Evolutionary conservation across 2,113 vertebrate genomes (phyloP), one percentile per base, ranked within the genome.

Genomic region (Astur gentilis): DNA sequence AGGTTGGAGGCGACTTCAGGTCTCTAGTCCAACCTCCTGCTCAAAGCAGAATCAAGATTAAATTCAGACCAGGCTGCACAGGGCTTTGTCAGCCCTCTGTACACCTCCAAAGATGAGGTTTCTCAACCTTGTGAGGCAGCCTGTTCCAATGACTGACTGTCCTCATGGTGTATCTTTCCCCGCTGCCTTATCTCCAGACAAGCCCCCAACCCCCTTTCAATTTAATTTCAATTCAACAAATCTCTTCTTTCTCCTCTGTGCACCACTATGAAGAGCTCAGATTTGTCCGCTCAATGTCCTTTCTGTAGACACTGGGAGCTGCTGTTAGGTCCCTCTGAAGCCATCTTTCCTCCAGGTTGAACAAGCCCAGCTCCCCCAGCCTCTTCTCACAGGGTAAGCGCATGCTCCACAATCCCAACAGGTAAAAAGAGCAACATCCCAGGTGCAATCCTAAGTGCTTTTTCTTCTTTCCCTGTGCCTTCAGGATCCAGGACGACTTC

Each of bases 281-380:
- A 16, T 61, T 52, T 54, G 14, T 7, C 31, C 26, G 11, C 38
- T 57, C 44, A 5, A 0, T n/a, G 17, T 61, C n/a, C 7, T 72
- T 70, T 55, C 86, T 38, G 18, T 1, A 72, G 71, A 54, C 44
- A 23, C 27, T n/a, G 31, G 16, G 49, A 34, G 47, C n/a, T 89
- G 42, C 67, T 80, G 2, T 23, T n/a, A 6, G 25, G 17, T 38
- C 26, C 23, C 9, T 55, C 69, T 75, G 22, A 50, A 79, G 27
- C 16, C 0, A 0, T 18, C 21, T 58, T 15, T 93, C 47, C 47
- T 75, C 47, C 21, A 44, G 12, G 14, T 0, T 34, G 36, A 80
- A 29, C 19, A 72, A 22, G 11, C 1, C 22, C 36, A 45, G 27
- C 18, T 78, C 11, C 11, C 19, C 1, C 29, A 73, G 13, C 10